A percentile compares a stretch with the other conserved stretches of the same genome.
phyloP scores from a whole-genome alignment of 23 tunicate genomes.

The Ascidia mentula region DNA sequence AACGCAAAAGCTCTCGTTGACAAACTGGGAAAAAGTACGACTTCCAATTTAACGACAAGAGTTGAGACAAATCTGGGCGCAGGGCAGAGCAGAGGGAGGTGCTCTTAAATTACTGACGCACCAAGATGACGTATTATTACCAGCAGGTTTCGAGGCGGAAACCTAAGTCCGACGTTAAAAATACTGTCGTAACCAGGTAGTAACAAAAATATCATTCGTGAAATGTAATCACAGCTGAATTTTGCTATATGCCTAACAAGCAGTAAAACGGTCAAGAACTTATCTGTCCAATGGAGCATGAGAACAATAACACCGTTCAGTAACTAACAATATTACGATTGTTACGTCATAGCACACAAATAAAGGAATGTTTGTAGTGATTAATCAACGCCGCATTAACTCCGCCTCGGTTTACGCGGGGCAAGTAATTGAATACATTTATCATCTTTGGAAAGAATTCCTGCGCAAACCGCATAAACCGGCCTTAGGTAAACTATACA shows the following conservation, averaged over 20 bases:
- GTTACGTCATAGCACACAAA: neutral
- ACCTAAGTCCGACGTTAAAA: neutral
- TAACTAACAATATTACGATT: neutral
- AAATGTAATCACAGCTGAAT: neutral
- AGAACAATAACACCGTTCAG: neutral
- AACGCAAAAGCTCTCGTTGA: no score
- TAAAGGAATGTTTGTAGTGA: neutral
- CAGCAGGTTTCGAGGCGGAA: neutral
- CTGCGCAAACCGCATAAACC: neutral
- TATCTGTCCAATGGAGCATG: neutral
- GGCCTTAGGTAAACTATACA: neutral
- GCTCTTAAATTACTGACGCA: neutral
- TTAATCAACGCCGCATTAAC: neutral
- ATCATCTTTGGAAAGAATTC: neutral
- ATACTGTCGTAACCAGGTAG: neutral
- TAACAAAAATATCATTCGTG: neutral
- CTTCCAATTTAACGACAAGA: constrained; percentile 3
- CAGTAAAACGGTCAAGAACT: no score
- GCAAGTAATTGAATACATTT: neutral
- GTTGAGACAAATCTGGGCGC: neutral
- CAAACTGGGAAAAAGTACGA: neutral
- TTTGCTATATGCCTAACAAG: neutral
- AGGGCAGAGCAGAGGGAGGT: neutral
- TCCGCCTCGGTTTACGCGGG: neutral
- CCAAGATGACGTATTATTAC: neutral